These are phyloP conservation scores for Typhlichthys eigenmanni DNA, from an alignment of 2,797 vertebrate species.

Conservation along the genomic window DNA sequence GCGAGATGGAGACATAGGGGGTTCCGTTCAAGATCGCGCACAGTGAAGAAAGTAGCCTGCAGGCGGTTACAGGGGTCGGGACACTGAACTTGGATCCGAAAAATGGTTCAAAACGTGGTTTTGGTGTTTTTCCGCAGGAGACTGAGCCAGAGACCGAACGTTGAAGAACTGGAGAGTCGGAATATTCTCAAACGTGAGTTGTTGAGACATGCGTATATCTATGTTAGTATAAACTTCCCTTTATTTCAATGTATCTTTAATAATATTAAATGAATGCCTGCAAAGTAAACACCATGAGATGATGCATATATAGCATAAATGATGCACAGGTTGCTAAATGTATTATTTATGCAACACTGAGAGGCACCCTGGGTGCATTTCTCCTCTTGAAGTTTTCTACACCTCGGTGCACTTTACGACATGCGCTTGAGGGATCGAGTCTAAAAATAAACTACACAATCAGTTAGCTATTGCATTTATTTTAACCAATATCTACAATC, in stretches of 20 bases:
- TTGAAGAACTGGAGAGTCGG: slow-evolving; percentile 96
- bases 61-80: slow-evolving; percentile 17
- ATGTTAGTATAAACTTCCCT: not conserved
- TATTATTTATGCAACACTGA: slow-evolving; percentile 45
- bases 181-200: slow-evolving; percentile 98
- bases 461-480: no score
- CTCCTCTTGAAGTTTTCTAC: slow-evolving; percentile 16
- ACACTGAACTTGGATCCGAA: not conserved
- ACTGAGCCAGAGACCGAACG: slow-evolving; percentile 97
- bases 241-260: not conserved
- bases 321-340: slow-evolving; percentile 6
- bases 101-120: slow-evolving; percentile 96
- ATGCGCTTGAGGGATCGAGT: no score
- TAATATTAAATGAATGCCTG: not conserved
- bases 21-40: slow-evolving; percentile 64
- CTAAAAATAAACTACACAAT: no score
- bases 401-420: slow-evolving; percentile 38
- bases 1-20: slow-evolving; percentile 76
- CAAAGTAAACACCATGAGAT: not conserved
- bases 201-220: not conserved
- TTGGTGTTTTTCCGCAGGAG: slow-evolving; percentile 97
- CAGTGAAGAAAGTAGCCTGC: slow-evolving; percentile 57
- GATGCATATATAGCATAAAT: slow-evolving; percentile 10
- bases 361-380: slow-evolving; percentile 13
- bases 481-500: slow-evolving; percentile 6